Evolutionary conservation across 2,113 vertebrate species (phyloP), one percentile per base, ranked within the genome.

Genomic region (Rhipidura dahli): DNA sequence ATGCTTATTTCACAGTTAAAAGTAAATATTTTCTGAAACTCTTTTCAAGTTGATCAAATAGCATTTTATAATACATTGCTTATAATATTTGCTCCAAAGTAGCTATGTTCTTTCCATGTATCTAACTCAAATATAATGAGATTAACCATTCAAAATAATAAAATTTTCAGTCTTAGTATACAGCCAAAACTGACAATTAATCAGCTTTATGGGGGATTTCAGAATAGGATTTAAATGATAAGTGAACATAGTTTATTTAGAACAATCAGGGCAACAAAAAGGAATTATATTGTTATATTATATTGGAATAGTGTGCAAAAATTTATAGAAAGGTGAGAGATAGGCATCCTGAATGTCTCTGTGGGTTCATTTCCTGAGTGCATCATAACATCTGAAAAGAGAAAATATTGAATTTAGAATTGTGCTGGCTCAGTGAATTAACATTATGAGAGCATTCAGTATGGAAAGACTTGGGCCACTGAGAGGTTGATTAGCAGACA

Each of bases 1-100:
- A 71, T 81, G 22, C 8, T 61, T 90, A 49, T 50, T 88, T 86
- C 37, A 68, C 69, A 82, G 60, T 51, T 89, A 47, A 75, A 95
- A 68, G 17, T 27, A 89, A 89, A 30, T 54, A 60, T 44, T 89
- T 92, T 77, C 28, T 47, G 56, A 59, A 7, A 35, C 11, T 63
- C 3, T 47, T 81, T 83, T 50, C 35, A 87, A 75, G 44, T 31
- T 84, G 81, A 89, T 49, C 56, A 89, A 84, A 59, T 33, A 81
- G 6, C 28, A 79, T 76, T 91, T 89, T 64, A 44, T 77, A 81
- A 31, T 7, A 63, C 1, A 1, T 59, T 80, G 20, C 22, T 95
- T 22, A 45, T 22, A 65, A 59, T n/a, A 15, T 75, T 94, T 90
- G 11, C 40, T 75, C 28, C 37, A 57, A 63, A 31, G 8, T 45